A percentile compares a stretch with the other conserved stretches of the same genome.
Conservation (phyloP, 2,888 invertebrate species). For the Falcaria lacertinaria region DNA sequence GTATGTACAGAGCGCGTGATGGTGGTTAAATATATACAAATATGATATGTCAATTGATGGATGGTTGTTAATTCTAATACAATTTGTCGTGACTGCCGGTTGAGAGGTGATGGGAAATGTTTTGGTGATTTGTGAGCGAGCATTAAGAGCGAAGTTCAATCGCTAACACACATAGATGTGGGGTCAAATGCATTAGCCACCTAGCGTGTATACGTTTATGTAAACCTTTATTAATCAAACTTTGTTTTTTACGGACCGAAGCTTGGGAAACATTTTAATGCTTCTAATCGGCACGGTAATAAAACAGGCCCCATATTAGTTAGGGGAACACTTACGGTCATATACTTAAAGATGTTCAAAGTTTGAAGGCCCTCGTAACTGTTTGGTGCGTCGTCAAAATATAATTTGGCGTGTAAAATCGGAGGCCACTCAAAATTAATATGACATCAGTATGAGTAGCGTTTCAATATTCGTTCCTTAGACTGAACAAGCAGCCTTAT, state of each 20-base stretch:
- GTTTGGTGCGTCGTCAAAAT: too few species aligned
- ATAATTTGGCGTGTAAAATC: too few species aligned
- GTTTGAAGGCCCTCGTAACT: too few species aligned
- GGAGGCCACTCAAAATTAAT: too few species aligned
- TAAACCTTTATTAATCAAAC: slow-evolving; percentile 68
- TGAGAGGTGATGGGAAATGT: slow-evolving; percentile 68
- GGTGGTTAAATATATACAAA: slow-evolving; percentile 35
- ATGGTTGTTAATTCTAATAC: slow-evolving; percentile 65
- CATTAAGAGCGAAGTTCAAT: slow-evolving; percentile 73
- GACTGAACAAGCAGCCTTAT: too few species aligned
- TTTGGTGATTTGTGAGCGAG: slow-evolving; percentile 68
- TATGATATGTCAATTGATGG: slow-evolving; percentile 47
- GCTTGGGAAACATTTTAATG: slow-evolving; percentile 12
- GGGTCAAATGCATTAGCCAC: slow-evolving; percentile 77
- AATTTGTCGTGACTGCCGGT: slow-evolving; percentile 74
- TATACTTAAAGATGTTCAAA: too few species aligned
- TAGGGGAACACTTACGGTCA: too few species aligned
- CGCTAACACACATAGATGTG: slow-evolving; percentile 64
- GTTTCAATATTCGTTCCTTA: too few species aligned
- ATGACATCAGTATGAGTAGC: too few species aligned
- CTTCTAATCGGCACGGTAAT: too few species aligned
- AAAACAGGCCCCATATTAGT: too few species aligned
- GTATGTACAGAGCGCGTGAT: slow-evolving; percentile 41
- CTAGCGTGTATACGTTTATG: slow-evolving; percentile 61
- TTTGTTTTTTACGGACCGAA: slow-evolving; percentile 31